Percentiles rank a stretch among this genome's conserved stretches.
These are phyloP conservation scores for Cryptus viduatorius DNA, from an alignment of 2,888 invertebrate genomes.

Conservation along the genomic window DNA sequence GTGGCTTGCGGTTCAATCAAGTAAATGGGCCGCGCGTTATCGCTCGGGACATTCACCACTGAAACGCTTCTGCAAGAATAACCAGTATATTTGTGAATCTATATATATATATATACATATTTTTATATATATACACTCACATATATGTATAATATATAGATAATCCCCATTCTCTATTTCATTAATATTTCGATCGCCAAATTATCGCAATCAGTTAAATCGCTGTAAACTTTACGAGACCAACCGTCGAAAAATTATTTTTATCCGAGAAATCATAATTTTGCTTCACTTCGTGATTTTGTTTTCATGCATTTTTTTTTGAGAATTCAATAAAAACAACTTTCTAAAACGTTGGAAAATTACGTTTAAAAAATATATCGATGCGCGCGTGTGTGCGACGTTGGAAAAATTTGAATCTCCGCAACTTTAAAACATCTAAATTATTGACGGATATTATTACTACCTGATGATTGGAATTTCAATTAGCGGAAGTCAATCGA, in stretches of 20 bases:
- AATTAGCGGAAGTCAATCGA: too few relatives aligned
- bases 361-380: too few relatives aligned
- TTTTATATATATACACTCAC: not conserved
- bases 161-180: not conserved
- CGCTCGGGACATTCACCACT: constrained; percentile 39
- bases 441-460: too few relatives aligned
- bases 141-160: too few relatives aligned
- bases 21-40: constrained; percentile 66
- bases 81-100: not conserved
- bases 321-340: too few relatives aligned
- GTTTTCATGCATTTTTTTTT: not conserved
- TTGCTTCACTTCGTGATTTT: not conserved
- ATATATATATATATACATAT: too few relatives aligned
- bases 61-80: constrained; percentile 15
- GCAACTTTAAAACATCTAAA: too few relatives aligned
- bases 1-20: constrained; percentile 68
- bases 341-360: too few relatives aligned
- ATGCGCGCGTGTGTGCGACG: too few relatives aligned
- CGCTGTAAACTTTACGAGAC: not conserved
- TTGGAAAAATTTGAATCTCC: too few relatives aligned
- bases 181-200: not conserved
- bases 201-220: not conserved
- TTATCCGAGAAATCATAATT: not conserved
- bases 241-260: not conserved
- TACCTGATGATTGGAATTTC: too few relatives aligned